Base-by-base conservation (phyloP, 2,888 invertebrate species). In the Plagiodera versicolora region DNA sequence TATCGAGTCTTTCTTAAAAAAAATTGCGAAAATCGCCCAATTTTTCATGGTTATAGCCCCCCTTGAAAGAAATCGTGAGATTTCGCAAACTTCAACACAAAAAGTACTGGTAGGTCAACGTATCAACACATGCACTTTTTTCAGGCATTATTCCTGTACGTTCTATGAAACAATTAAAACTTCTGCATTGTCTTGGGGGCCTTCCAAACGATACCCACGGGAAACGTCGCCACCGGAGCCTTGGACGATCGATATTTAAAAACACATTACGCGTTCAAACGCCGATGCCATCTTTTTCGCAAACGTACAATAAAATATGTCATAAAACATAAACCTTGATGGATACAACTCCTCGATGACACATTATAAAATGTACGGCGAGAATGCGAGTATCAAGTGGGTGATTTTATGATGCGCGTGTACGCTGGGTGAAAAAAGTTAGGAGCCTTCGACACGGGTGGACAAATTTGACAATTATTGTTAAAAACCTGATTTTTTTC, bases 351-450 rank as follows among this genome's bases (percentile, higher is more conserved):
- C 58, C 53, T 53, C 8, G 24, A 17, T 47, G 58, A 53, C 9
- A 39, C 47, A 58, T 58, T 58, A 58, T 47, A 54, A 61, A 61
- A 61, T 57, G 57, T 57, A 19, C 32, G 48, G 16, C 24, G 28
- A 49, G 50, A 55, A 54, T 62, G 28, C 58, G 32, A 45, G 58
- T 62, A 58, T 58, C 44, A 52, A 56, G 60, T 57, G 39, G 58
- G 52, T 52, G 56, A 62, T 62, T 62, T 62, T 58, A 49, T 58
- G 56, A 39, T 14, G 39, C 14, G 39, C 2, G 2, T 9, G n/a
- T 39, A 39, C 11, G 11, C 39, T 39, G 39, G 14, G 14, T 1
- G 39, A 39, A 14, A 39, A 14, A 39, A 39, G 39, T 39, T 3
- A n/a, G 39, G 14, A n/a, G 3, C 39, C 39, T 14, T n/a, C n/a